phyloP scores from a whole-genome alignment of 2,888 invertebrate genomes.

The Pollenia angustigena region DNA sequence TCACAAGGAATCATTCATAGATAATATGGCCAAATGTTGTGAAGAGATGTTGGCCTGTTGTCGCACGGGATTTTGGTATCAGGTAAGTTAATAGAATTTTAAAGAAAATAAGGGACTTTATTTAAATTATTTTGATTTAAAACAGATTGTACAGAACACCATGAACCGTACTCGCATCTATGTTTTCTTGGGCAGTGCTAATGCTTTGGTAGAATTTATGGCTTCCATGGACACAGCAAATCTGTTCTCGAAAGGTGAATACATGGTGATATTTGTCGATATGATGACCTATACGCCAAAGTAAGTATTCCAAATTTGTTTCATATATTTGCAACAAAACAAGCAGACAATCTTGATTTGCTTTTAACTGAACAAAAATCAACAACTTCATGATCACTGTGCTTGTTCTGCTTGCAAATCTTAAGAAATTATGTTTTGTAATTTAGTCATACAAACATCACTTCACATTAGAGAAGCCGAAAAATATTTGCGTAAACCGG shows the following conservation, averaged over 20 bases:
- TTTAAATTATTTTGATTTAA: not conserved
- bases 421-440: slow-evolving; percentile 38
- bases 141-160: slow-evolving; percentile 87
- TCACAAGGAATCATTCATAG: slow-evolving; percentile 89
- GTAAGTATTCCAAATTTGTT: slow-evolving; percentile 82
- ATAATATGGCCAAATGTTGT: slow-evolving; percentile 90
- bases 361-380: not conserved
- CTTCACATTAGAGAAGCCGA: slow-evolving; percentile 86
- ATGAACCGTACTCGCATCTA: slow-evolving; percentile 96
- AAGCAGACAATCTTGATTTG: slow-evolving; percentile 35
- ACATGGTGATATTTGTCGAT: slow-evolving; percentile 97
- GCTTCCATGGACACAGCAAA: slow-evolving; percentile 94
- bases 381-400: slow-evolving; percentile 18
- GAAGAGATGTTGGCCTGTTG: slow-evolving; percentile 91
- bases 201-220: slow-evolving; percentile 95
- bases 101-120: not conserved
- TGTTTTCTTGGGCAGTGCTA: slow-evolving; percentile 95
- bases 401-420: slow-evolving; percentile 48
- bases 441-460: slow-evolving; percentile 71
- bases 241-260: slow-evolving; percentile 95
- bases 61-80: slow-evolving; percentile 91
- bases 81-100: slow-evolving; percentile 84
- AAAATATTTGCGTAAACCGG: slow-evolving; percentile 91
- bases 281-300: slow-evolving; percentile 92
- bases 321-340: slow-evolving; percentile 26